Conservation (phyloP, 1,140 invertebrate species). For the Wiebesia pumilae region DNA sequence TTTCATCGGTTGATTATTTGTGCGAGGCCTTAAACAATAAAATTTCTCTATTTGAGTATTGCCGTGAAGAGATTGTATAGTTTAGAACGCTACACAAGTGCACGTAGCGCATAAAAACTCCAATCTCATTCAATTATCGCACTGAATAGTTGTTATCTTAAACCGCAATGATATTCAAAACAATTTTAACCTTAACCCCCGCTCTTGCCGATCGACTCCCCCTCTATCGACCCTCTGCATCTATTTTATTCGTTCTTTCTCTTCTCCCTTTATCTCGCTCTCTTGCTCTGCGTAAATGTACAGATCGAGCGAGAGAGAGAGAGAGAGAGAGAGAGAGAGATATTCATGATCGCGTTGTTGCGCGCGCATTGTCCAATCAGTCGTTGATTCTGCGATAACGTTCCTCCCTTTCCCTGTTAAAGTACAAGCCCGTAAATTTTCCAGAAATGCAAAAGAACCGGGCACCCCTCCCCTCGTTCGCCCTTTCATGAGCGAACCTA, state of each 20-base stretch:
- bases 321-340: too few species aligned
- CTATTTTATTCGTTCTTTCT: neutral
- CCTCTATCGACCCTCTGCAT: neutral
- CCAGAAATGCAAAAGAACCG: neutral
- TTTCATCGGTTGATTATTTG: slow-evolving; percentile 60
- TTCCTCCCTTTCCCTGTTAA: neutral
- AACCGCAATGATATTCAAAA: neutral
- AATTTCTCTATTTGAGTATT: neutral
- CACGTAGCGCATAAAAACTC: neutral
- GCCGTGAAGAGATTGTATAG: neutral
- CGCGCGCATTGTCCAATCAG: neutral
- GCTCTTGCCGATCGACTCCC: neutral
- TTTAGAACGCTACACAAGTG: neutral
- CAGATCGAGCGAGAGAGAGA: too few species aligned
- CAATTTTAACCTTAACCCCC: slow-evolving; percentile 10
- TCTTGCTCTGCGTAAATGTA: too few species aligned
- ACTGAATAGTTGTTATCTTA: neutral
- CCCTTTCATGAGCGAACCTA: neutral
- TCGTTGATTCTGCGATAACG: neutral
- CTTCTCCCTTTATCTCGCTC: neutral
- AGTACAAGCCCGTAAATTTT: neutral
- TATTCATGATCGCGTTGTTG: too few species aligned
- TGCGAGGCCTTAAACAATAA: slow-evolving; percentile 54
- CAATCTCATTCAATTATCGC: too few species aligned
- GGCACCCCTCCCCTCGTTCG: too few species aligned